phyloP scores from a whole-genome alignment of 2,113 vertebrate species.

The Rhineura floridana region DNA sequence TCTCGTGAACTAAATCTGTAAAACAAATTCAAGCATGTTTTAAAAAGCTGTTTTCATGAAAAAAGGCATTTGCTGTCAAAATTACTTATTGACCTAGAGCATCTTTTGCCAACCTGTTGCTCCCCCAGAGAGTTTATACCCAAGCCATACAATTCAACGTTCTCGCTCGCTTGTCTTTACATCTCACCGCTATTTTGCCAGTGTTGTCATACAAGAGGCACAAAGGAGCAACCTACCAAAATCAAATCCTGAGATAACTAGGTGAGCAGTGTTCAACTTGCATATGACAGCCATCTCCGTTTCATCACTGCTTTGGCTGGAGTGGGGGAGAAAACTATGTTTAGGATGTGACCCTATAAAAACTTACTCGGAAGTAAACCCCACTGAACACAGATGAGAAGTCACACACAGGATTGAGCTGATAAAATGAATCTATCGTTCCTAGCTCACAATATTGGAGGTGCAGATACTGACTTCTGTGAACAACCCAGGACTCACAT shows the following conservation, averaged over 20 bases:
- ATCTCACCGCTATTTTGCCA: not conserved
- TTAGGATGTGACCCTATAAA: not conserved
- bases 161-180: not conserved
- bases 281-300: not conserved
- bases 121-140: not conserved
- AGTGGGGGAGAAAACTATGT: not conserved
- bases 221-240: not conserved
- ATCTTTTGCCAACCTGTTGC: too few species aligned
- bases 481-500: not conserved
- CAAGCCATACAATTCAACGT: not conserved
- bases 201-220: not conserved
- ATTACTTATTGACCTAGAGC: not conserved
- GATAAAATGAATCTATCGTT: not conserved
- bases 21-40: not conserved
- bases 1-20: slow-evolving; percentile 73
- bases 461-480: not conserved
- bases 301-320: not conserved
- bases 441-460: not conserved
- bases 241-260: not conserved
- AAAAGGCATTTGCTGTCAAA: not conserved
- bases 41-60: not conserved
- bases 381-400: not conserved
- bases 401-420: not conserved
- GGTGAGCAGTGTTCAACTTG: not conserved
- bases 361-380: not conserved